Base-by-base conservation (phyloP, 2,113 vertebrate species). In the Echinops telfairi region DNA sequence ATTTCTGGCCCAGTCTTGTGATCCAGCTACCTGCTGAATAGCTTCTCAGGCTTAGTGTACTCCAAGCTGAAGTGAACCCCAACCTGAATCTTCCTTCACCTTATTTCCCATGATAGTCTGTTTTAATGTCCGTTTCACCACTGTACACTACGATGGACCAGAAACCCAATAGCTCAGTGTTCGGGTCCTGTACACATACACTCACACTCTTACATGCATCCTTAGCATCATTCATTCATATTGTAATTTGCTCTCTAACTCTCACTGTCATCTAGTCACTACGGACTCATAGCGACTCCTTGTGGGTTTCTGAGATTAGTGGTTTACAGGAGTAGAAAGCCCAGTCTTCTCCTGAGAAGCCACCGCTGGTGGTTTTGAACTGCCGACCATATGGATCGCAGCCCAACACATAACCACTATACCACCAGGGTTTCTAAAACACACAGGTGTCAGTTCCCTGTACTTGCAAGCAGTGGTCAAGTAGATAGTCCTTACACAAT, bases 1-100 rank as follows among this genome's bases (percentile, higher is more conserved):
- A 23, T 83, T 96, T 95, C n/a, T 80, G 47, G 64, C 22, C 77
- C 38, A 71, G 38, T 87, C 53, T 36, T 53, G 25, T 92, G 77
- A 77, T 70, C 10, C 17, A 43, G 27, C 33, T 79, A 29, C 53
- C 85, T 40, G 20, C 79, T 15, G 14, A 84, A 79, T 27, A 71
- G 4, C n/a, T 71, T 79, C 33, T 86, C 58, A 62, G 64, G 20
- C 68, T 81, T n/a, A 40, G 3, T 19, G 3, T 79, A 11, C 81
- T 36, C 60, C 83, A 77, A 71, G 15, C 68, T 71, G 68, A n/a
- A 14, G 85, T 47, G 64, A 70, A 25, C 43, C 25, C 58, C 62
- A 53, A 10, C 53, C 36, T 82, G 47, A 53, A 11, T 53, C 57
- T 40, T 88, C 58, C 47, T 58, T 29, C 40, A 0, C 8, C 47